Percentiles rank a stretch among this genome's conserved stretches.
Conservation (phyloP, 2,113 vertebrate species). For the Actenoides lindsayi region DNA sequence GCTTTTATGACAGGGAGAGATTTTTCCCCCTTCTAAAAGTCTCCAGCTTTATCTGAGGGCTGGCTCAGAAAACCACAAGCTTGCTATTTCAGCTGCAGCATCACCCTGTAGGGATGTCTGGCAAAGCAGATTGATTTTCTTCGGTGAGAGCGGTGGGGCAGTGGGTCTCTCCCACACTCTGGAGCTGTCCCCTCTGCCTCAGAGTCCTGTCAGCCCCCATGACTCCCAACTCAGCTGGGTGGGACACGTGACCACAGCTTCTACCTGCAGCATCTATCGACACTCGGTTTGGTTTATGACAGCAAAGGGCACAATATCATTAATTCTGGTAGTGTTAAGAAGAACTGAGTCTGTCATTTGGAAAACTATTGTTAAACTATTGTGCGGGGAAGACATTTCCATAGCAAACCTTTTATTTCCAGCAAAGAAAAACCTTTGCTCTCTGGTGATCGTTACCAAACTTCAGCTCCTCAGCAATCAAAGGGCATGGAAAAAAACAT, state of each 20-base stretch:
- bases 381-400: rapidly evolving
- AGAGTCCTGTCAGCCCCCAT: neutral
- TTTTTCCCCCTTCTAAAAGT: neutral
- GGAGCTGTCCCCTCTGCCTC: neutral
- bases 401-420: neutral
- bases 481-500: neutral
- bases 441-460: neutral
- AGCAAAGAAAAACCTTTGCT: neutral
- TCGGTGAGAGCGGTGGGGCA: neutral
- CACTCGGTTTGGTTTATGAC: neutral
- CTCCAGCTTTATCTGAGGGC: neutral
- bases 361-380: neutral
- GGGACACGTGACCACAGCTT: rapidly evolving
- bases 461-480: neutral
- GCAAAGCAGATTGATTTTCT: neutral
- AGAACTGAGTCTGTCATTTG: neutral
- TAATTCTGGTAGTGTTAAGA: neutral
- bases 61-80: neutral
- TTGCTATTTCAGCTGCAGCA: neutral
- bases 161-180: neutral
- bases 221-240: rapidly evolving
- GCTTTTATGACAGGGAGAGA: neutral
- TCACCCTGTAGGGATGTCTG: neutral
- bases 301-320: neutral
- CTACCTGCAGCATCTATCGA: neutral